These are phyloP conservation scores for Papilio elwesi DNA, from an alignment of 2,888 invertebrate genomes.

Conservation along the genomic window DNA sequence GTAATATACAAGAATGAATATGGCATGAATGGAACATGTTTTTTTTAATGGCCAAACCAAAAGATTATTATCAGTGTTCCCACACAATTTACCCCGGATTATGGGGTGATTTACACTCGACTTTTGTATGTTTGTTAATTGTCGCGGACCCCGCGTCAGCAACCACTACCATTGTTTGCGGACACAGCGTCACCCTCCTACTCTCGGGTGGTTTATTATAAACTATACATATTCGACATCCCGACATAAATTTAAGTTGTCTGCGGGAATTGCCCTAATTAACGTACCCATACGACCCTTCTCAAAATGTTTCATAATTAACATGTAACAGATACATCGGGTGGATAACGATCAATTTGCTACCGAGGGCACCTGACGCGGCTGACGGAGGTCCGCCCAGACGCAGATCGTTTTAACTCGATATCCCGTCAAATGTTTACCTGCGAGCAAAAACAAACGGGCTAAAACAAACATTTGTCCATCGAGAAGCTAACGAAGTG, in stretches of 20 bases:
- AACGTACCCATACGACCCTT: conserved; percentile 12
- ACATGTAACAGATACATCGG: conserved; percentile 21
- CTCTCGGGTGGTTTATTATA: neutral
- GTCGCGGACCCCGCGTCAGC: too few species aligned
- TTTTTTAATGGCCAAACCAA: too few species aligned
- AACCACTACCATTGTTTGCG: too few species aligned
- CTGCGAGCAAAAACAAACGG: conserved; percentile 34
- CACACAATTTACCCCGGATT: too few species aligned
- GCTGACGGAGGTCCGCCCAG: conserved; percentile 1
- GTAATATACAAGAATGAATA: too few species aligned
- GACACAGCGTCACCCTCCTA: too few species aligned
- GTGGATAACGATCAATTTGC: conserved; percentile 32
- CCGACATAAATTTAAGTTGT: neutral
- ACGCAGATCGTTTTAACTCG: conserved; percentile 26
- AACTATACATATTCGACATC: neutral
- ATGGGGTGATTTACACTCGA: too few species aligned
- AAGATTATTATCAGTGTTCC: too few species aligned
- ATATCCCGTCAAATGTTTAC: conserved; percentile 30
- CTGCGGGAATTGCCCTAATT: neutral
- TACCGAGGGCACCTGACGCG: neutral
- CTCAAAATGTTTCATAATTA: conserved; percentile 22
- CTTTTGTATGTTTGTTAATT: too few species aligned
- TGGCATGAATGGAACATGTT: too few species aligned
- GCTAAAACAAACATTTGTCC: conserved; percentile 28
- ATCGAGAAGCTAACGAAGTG: conserved; percentile 48